Evolutionary conservation across 1,140 invertebrate genomes (phyloP).

Genomic region (Drosophila pachea): DNA sequence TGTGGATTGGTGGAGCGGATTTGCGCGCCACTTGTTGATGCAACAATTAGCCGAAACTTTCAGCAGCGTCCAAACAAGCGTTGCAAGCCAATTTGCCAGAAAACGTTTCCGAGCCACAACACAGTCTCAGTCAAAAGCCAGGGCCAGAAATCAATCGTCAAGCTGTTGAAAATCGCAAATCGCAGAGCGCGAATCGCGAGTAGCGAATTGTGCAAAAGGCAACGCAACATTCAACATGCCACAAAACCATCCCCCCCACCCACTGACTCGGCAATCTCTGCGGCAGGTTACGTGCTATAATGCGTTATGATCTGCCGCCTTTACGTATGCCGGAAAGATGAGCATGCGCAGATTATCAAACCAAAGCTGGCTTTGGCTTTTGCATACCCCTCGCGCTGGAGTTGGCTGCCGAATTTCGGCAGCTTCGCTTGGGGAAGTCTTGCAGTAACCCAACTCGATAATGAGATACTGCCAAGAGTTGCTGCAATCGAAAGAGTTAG

Average conservation of each 20-base stretch:
- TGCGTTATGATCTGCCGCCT: constrained; percentile 69
- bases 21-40: constrained; percentile 54
- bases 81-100: constrained; percentile 58
- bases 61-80: constrained; percentile 59
- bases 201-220: constrained; percentile 57
- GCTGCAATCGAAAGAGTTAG: not conserved
- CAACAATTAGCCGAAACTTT: constrained; percentile 73
- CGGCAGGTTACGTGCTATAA: constrained; percentile 44
- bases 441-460: too few relatives aligned
- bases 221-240: constrained; percentile 39
- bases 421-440: too few relatives aligned
- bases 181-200: too few relatives aligned
- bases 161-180: constrained; percentile 70
- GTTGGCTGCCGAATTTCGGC: not conserved
- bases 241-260: constrained; percentile 3
- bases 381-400: not conserved
- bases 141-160: constrained; percentile 67
- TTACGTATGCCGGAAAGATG: constrained; percentile 70
- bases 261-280: constrained; percentile 25
- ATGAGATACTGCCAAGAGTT: not conserved
- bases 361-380: constrained; percentile 9
- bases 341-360: constrained; percentile 52
- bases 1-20: constrained; percentile 29
- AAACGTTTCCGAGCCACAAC: constrained; percentile 39
- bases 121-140: constrained; percentile 20